These are phyloP conservation scores for Brachycybe producta DNA, from an alignment of 2,888 invertebrate genomes.

Conservation along the genomic window DNA sequence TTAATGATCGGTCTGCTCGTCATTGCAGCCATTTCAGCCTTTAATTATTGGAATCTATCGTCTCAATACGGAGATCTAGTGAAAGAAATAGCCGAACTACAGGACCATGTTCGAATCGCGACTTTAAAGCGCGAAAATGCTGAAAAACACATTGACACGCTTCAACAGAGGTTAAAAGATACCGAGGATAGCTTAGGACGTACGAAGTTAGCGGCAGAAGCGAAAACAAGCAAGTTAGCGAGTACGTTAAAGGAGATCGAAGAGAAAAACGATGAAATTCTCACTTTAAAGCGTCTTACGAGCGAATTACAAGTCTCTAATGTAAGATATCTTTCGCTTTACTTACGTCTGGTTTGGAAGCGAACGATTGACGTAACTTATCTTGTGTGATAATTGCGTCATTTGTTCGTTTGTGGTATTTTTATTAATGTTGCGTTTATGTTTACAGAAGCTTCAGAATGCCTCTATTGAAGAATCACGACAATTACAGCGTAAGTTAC, in stretches of 20 bases:
- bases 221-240: conserved; percentile 4
- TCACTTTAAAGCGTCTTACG: background rate
- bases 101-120: conserved; percentile 19
- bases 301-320: too few species aligned
- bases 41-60: conserved; percentile 20
- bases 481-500: background rate
- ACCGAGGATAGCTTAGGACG: conserved; percentile 15
- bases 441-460: conserved; percentile 3
- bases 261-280: background rate
- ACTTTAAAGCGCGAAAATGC: conserved; percentile 19
- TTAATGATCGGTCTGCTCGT: conserved; percentile 45
- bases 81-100: conserved; percentile 24
- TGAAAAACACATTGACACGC: conserved; percentile 17
- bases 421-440: background rate
- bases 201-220: conserved; percentile 10
- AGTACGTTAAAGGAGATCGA: background rate
- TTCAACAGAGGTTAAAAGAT: conserved; percentile 13
- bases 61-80: conserved; percentile 24
- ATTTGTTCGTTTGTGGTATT: too few species aligned
- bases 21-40: conserved; percentile 30
- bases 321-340: too few species aligned
- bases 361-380: too few species aligned
- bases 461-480: conserved; percentile 6
- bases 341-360: too few species aligned
- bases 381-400: too few species aligned